Base-by-base conservation (phyloP, 2,113 vertebrate genomes). In the Piprites chloris region DNA sequence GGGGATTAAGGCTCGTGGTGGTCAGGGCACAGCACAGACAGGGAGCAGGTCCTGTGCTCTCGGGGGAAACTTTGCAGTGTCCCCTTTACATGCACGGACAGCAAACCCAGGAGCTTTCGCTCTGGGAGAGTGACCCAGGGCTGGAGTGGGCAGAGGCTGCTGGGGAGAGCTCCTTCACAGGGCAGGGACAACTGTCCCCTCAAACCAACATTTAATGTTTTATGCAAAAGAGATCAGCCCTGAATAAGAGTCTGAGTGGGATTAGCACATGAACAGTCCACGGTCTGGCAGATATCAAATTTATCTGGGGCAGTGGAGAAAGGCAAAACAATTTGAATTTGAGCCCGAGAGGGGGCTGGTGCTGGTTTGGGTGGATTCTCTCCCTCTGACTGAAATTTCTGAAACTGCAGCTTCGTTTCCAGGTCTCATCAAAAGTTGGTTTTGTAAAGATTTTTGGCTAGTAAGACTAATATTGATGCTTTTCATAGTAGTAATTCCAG, bases 221-320 rank as follows among this genome's bases (percentile, higher is more conserved):
- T 87, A 92, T 89, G 96, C 93, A 91, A 87, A 92, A 73, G 86
- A 77, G 65, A 77, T 2, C 76, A 62, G 89, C 68, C 83, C 4
- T 89, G 91, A 89, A 91, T 92, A 84, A 87, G 86, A n/a, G 72
- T 16, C 91, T 77, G 93, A 56, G 93, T 71, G 46, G 56, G 89
- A 91, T 95, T 92, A 93, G 95, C 96, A 93, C 95, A 95, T 92
- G 90, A 95, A 91, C 95, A 92, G 79, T 76, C 69, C 11, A 3
- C 5, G 23, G 62, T 76, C 91, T 96, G 96, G 82, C 95, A 96
- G 89, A 88, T 72, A 85, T 0, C 9, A 5, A 65, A 76, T 91
- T 93, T 89, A 85, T 87, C 85, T 76, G 75, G 67, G 75, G 46
- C 8, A 0, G 20, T 55, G 73, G 81, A 78, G 69, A 85, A 85